A percentile compares a stretch with the other conserved stretches of the same genome.
Conservation (phyloP, 1,140 invertebrate genomes). For the Cheumatopsyche charites region DNA sequence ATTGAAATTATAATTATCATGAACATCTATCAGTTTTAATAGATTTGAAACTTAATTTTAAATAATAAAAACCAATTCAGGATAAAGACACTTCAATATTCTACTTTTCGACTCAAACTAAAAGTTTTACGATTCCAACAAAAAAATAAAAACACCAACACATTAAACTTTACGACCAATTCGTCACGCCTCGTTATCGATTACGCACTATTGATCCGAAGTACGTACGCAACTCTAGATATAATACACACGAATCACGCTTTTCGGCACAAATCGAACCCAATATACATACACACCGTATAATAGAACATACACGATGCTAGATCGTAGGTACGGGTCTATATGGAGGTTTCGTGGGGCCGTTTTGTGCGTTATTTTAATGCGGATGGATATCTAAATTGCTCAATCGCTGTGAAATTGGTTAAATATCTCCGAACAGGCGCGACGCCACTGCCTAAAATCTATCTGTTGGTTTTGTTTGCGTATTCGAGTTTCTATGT, state of each 20-base stretch:
- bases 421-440: slow-evolving; percentile 47
- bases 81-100: too few species aligned
- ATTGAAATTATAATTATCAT: too few species aligned
- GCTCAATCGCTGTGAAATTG: slow-evolving; percentile 50
- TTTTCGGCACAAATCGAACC: neutral
- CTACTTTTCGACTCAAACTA: too few species aligned
- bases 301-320: neutral
- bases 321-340: neutral
- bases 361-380: slow-evolving; percentile 42
- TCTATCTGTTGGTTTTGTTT: neutral
- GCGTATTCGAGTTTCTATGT: neutral
- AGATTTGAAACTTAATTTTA: too few species aligned
- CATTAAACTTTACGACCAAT: neutral
- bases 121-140: too few species aligned
- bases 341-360: slow-evolving; percentile 5
- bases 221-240: neutral
- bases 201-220: slow-evolving; percentile 5
- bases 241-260: neutral
- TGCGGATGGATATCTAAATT: slow-evolving; percentile 49
- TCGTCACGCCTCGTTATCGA: slow-evolving; percentile 27
- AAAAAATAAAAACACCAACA: too few species aligned
- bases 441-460: slow-evolving; percentile 33
- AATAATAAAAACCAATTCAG: too few species aligned
- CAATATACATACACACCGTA: neutral
- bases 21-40: too few species aligned